These are phyloP conservation scores for Arenaria interpres DNA, from an alignment of 2,113 vertebrate species.

Conservation along the genomic window DNA sequence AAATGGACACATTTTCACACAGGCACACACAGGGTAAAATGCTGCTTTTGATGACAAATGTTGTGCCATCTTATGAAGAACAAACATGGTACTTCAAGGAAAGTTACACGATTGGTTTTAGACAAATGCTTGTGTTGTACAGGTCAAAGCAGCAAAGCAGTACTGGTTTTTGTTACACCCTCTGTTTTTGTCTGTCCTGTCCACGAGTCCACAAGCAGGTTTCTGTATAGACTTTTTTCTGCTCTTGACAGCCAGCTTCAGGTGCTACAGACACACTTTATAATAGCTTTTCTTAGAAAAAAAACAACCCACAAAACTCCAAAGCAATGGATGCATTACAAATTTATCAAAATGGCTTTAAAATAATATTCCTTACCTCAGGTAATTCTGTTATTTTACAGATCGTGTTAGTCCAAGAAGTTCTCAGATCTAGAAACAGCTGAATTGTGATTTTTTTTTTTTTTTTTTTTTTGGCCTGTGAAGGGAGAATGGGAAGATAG, in stretches of 20 bases:
- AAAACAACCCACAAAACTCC: background rate
- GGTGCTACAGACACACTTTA: background rate
- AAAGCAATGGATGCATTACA: background rate
- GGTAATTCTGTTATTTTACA: background rate
- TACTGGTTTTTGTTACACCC: background rate
- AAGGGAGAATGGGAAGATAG: background rate
- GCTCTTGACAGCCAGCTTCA: background rate
- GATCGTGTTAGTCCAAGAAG: background rate
- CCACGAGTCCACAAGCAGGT: background rate
- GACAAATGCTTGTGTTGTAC: background rate
- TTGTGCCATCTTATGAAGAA: background rate
- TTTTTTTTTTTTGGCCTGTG: background rate
- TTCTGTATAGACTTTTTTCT: background rate
- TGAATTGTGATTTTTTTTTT: background rate
- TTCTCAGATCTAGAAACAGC: background rate
- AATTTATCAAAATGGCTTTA: background rate
- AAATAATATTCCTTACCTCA: background rate
- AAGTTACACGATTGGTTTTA: background rate
- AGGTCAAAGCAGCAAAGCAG: background rate
- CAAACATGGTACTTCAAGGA: background rate
- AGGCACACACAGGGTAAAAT: background rate
- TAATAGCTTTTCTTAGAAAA: background rate
- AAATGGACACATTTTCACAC: background rate
- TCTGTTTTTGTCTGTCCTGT: background rate
- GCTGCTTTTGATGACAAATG: background rate